Base-by-base conservation (phyloP, 2,888 invertebrate genomes). In the Lamproptera curius region DNA sequence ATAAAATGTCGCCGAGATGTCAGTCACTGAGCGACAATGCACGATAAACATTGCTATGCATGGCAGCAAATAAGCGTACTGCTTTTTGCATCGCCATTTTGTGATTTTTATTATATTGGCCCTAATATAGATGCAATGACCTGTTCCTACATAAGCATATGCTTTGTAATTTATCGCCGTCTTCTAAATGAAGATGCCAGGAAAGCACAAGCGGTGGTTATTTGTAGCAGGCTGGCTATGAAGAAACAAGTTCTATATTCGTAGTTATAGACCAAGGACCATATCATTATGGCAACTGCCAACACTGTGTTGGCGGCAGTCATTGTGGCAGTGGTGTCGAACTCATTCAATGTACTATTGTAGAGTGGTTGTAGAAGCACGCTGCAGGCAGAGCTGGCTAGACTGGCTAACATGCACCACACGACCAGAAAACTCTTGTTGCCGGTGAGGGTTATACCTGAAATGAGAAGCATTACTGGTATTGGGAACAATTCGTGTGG, bases 271-370 rank as follows among this genome's bases (percentile, higher is more conserved):
- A 62, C 55, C 4, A 87, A 51, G 1, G 79, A 68, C 81, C 85
- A 85, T 8, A 70, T 54, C 66, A 85, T 72, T 8, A 88, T 60
- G 43, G 74, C 66, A 1, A 70, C 53, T 1, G 84, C 87, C 1
- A 80, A 83, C 2, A 85, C 55, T 0, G 72, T 65, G 57, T 86
- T 87, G 0, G 86, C 79, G 0, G 80, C 70, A 2, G 84, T 81
- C 60, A 77, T 75, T 1, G 87, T 86, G 2, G 86, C 87, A 0
- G 85, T 86, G 0, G 79, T 76, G 46, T 86, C 82, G 62, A 87
- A 86, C 11, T 88, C 86, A 60, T 84, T 84, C 2, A 85, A 59
- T 0, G 82, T 78, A 40, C 75, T 77, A 54, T 79, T 81, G 70
- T 80, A 84, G 0, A 86, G 54, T 0, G 87, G 86, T 39, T 84